Base-by-base conservation (phyloP, 2,797 vertebrate species). In the Petrocephalus schoutedeni region DNA sequence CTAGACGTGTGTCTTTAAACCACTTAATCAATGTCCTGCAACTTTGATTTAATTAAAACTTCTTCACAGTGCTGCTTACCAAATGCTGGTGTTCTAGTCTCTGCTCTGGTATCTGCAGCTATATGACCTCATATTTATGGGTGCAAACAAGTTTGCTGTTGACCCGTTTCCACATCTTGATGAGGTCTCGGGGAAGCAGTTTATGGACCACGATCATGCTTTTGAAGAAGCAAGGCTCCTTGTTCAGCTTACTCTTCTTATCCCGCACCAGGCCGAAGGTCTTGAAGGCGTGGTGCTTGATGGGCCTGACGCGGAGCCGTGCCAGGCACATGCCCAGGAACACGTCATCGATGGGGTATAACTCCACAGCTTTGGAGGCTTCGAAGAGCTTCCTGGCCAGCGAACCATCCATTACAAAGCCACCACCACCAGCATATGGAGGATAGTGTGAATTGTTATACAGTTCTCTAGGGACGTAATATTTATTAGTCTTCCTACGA, bases 311-410 rank as follows among this genome's bases (percentile, higher is more conserved):
- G 0, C 96, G 94, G 14, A 99, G 95, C 86, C 96, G 93, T 90
- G 98, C 96, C 89, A 99, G 91, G 91, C 98, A 99, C 98, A 99
- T 99, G 87, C 98, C 98, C 86, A 99, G 91, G 91, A 98, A 99
- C 54, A 99, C 98, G 0, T 99, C 98, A 0, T 99, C 98, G 0
- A 99, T 99, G 59, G 98, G 98, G 87, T 96, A 99, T 7, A 99
- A 94, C 86, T 99, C 97, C 93, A 98, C 89, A 0, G 91, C 94
- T 89, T 97, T 96, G 0, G 97, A 96, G 4, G 94, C 95, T 19
- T 88, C 93, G 90, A 94, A 93, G 86, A 99, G 96, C 92, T 91
- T 97, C 87, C 94, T 96, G 8, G 96, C 97, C 87, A 99, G 90
- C 0, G 89, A 53, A 0, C 96, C 97, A 0, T 95, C 95, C 98